phyloP scores from a whole-genome alignment of 2,797 vertebrate genomes.

The Artibeus lituratus region DNA sequence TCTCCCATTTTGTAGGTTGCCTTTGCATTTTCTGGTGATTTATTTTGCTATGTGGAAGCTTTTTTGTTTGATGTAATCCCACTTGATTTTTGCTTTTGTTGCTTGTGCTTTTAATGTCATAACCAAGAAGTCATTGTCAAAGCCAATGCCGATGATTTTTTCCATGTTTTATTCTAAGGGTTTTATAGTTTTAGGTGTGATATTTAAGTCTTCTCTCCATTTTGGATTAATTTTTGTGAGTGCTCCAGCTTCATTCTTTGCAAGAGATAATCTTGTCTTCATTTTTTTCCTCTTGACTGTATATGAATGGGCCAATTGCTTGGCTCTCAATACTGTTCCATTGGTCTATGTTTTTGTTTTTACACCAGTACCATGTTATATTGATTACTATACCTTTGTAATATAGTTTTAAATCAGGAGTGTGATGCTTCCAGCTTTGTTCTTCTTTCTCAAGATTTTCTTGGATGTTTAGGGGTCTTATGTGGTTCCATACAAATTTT shows the following conservation, averaged over 20 bases:
- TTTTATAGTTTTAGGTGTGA: not conserved
- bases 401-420: not conserved
- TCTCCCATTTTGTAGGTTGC: not conserved
- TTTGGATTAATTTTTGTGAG: not conserved
- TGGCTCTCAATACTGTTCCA: not conserved
- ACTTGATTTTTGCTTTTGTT: not conserved
- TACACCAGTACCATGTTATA: not conserved
- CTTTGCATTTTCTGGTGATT: not conserved
- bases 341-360: not conserved
- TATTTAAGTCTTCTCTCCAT: not conserved
- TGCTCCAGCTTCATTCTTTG: not conserved
- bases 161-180: not conserved
- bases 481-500: not conserved
- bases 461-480: not conserved
- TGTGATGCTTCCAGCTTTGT: not conserved
- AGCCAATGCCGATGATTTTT: not conserved
- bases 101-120: not conserved
- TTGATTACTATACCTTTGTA: not conserved
- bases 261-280: not conserved
- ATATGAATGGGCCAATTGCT: not conserved
- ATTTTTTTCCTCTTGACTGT: not conserved
- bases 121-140: not conserved
- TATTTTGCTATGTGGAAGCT: not conserved
- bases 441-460: not conserved
- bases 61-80: not conserved